Conservation (phyloP, 2,797 vertebrate species). For the Cyclopterus lumpus region DNA sequence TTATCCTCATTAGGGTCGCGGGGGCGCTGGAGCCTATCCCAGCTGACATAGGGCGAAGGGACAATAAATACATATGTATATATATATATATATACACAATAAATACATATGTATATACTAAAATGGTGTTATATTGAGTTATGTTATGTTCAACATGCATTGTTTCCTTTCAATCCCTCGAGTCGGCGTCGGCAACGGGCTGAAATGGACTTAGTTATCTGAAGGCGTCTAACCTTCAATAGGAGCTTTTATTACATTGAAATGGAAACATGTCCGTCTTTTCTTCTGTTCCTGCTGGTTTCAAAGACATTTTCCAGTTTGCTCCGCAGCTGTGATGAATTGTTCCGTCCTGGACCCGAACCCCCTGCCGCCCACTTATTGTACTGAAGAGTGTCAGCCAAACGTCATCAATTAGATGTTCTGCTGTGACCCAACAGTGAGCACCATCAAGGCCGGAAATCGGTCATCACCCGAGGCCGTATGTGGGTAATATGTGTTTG, state of each 20-base stretch:
- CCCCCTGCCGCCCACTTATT: background rate
- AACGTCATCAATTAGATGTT: constrained; percentile 25
- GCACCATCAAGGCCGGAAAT: background rate
- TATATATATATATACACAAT: no score
- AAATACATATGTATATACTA: no score
- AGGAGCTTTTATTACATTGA: background rate
- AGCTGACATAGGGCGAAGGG: no score
- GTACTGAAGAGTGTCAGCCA: constrained; percentile 8
- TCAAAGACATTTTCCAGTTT: background rate
- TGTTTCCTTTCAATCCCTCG: background rate
- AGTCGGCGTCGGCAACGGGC: background rate
- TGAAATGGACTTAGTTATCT: background rate
- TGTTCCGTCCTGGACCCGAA: background rate
- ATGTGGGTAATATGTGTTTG: background rate
- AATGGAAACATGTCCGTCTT: background rate
- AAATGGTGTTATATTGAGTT: no score
- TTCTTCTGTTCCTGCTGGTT: background rate
- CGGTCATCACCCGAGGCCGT: constrained; percentile 24
- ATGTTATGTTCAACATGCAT: background rate
- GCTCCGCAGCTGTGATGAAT: constrained; percentile 13
- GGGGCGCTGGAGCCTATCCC: no score
- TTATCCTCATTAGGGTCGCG: no score
- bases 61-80: no score
- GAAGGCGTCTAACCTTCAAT: background rate
- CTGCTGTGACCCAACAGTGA: background rate